Conservation (phyloP, 1,140 invertebrate genomes). For the silkworm (Bombyx mori) region DNA sequence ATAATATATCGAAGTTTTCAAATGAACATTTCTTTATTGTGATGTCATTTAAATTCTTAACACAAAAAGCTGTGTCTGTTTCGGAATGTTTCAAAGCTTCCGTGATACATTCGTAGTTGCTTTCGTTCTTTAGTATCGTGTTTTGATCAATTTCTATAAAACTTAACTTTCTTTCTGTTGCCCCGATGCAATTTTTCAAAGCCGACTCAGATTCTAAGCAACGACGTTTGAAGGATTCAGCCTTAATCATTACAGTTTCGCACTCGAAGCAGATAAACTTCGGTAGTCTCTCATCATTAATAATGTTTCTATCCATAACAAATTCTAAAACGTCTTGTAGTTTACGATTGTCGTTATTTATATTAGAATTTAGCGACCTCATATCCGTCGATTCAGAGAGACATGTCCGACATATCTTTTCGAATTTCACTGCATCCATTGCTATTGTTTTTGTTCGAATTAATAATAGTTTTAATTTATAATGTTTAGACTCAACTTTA, state of each 20-base stretch:
- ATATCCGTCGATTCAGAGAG: constrained; percentile 25
- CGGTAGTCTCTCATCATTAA: constrained; percentile 29
- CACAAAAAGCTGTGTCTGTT: background rate
- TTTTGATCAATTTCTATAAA: constrained; percentile 4
- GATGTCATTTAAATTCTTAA: background rate
- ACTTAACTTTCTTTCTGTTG: constrained; percentile 9
- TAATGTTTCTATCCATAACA: constrained; percentile 35
- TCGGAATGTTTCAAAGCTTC: constrained; percentile 3
- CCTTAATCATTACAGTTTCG: constrained; percentile 29
- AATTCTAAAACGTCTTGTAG: constrained; percentile 35
- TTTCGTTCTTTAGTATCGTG: constrained; percentile 4
- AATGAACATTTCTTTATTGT: background rate
- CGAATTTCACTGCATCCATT: constrained; percentile 1
- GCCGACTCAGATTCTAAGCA: constrained; percentile 36
- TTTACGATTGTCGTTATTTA: constrained; percentile 30
- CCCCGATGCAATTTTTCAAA: constrained; percentile 25
- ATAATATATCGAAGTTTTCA: constrained; percentile 8
- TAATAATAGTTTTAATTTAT: too few relatives aligned
- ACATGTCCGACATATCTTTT: constrained; percentile 41
- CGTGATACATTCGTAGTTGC: background rate
- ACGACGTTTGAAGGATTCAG: constrained; percentile 41
- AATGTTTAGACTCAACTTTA: too few relatives aligned
- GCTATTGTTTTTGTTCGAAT: too few relatives aligned
- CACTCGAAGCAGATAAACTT: constrained; percentile 45
- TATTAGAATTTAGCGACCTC: constrained; percentile 31